Conservation (phyloP, 2,797 vertebrate genomes). For the Melanotaenia pygmaea region DNA sequence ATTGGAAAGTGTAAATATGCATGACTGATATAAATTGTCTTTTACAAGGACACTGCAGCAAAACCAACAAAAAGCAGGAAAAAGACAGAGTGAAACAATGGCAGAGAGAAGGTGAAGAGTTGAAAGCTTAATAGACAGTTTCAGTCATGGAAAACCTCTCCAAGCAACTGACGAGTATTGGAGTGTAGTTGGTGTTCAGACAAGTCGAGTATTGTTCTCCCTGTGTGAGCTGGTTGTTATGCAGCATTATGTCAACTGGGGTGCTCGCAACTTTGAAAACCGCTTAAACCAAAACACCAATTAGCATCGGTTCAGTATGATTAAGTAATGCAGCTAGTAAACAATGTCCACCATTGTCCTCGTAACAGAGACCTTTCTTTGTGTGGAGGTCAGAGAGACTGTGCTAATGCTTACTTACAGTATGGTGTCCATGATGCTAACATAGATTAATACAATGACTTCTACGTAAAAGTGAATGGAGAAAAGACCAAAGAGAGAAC, state of each 20-base stretch:
- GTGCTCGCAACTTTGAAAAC: conserved; percentile 87
- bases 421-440: conserved; percentile 19
- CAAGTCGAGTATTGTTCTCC: conserved; percentile 80
- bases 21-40: conserved; percentile 15
- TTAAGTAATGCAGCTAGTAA: conserved; percentile 76
- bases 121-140: conserved; percentile 40
- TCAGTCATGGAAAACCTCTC: conserved; percentile 55
- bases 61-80: conserved; percentile 24
- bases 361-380: conserved; percentile 59
- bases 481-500: conserved; percentile 8
- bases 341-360: conserved; percentile 80
- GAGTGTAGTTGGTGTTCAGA: conserved; percentile 62
- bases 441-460: not conserved
- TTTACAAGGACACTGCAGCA: conserved; percentile 21
- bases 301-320: conserved; percentile 79
- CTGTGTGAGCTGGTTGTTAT: conserved; percentile 58
- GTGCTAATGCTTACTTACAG: conserved; percentile 47
- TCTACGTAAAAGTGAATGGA: conserved; percentile 18
- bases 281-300: conserved; percentile 89
- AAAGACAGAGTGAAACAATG: conserved; percentile 29
- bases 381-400: conserved; percentile 65
- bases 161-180: conserved; percentile 53
- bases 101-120: conserved; percentile 24
- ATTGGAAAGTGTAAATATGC: conserved; percentile 32
- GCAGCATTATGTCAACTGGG: conserved; percentile 65